Conservation (phyloP, 2,113 vertebrate genomes). For the Dipodomys stephensi region DNA sequence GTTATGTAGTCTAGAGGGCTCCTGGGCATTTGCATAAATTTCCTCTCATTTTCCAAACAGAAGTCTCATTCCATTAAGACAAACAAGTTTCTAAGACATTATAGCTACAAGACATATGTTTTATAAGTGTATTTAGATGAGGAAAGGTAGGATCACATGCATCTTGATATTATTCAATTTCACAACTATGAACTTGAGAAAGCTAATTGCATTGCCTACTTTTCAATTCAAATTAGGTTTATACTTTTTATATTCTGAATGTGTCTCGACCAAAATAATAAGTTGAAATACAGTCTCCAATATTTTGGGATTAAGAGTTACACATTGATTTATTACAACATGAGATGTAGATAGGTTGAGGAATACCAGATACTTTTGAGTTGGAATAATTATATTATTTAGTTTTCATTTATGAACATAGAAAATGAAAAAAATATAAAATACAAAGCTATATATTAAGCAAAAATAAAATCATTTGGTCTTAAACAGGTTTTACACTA, state of each 20-base stretch:
- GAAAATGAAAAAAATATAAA: conserved; percentile 50
- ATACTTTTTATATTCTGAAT: background rate
- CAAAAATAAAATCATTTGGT: conserved; percentile 1
- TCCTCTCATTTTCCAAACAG: background rate
- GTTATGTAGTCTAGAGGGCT: background rate
- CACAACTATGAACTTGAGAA: background rate
- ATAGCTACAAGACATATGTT: background rate
- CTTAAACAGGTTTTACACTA: background rate
- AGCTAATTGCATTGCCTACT: background rate
- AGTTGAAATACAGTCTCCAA: background rate
- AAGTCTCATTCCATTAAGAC: conserved; percentile 16
- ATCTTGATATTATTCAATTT: background rate
- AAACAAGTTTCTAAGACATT: conserved; percentile 13
- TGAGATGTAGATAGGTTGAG: background rate
- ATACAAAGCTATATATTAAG: background rate
- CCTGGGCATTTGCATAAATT: background rate
- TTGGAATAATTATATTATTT: conserved; percentile 46
- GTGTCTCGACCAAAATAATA: background rate
- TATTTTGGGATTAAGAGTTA: background rate
- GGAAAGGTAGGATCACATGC: background rate
- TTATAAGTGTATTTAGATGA: conserved; percentile 1
- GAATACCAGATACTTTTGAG: conserved; percentile 7
- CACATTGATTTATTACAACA: background rate
- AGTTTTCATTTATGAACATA: conserved; percentile 55
- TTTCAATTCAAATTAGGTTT: conserved; percentile 36